These are phyloP conservation scores for Aphelocoma californica DNA, from an alignment of 2,797 vertebrate genomes.

Conservation along the genomic window DNA sequence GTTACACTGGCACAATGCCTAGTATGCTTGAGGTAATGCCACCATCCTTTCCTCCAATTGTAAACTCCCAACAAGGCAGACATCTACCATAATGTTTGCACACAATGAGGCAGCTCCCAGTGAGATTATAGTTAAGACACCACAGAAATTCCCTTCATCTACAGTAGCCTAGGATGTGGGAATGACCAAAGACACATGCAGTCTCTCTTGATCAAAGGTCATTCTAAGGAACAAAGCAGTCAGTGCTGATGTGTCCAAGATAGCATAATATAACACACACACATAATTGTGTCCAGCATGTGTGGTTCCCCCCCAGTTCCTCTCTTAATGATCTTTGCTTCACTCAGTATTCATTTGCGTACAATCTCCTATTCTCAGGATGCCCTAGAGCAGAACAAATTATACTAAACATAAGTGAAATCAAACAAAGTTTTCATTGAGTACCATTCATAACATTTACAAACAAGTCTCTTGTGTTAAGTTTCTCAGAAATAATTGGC, in stretches of 20 bases:
- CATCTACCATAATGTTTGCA: slow-evolving; percentile 72
- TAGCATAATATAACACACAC: slow-evolving; percentile 70
- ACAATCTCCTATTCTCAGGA: slow-evolving; percentile 69
- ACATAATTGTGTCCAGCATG: slow-evolving; percentile 68
- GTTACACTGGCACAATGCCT: slow-evolving; percentile 82
- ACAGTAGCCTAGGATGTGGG: slow-evolving; percentile 74
- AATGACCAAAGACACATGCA: slow-evolving; percentile 75
- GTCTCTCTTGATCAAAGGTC: slow-evolving; percentile 74
- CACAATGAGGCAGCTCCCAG: slow-evolving; percentile 74
- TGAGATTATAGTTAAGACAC: slow-evolving; percentile 73
- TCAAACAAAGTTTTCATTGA: slow-evolving; percentile 69
- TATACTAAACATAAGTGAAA: slow-evolving; percentile 70
- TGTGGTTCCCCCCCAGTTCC: slow-evolving; percentile 70
- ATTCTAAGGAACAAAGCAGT: slow-evolving; percentile 71
- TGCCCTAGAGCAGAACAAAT: slow-evolving; percentile 74
- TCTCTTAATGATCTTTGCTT: slow-evolving; percentile 73
- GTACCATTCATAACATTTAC: slow-evolving; percentile 66
- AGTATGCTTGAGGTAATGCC: slow-evolving; percentile 75
- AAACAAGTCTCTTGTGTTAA: slow-evolving; percentile 63
- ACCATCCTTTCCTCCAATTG: slow-evolving; percentile 76
- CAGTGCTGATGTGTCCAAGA: slow-evolving; percentile 71
- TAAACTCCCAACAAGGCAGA: slow-evolving; percentile 71
- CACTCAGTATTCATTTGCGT: slow-evolving; percentile 69
- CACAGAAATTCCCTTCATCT: slow-evolving; percentile 70
- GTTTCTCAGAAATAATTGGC: slow-evolving; percentile 56